Evolutionary conservation across 2,113 vertebrate species (phyloP).

Genomic region (Cebidichthys violaceus): DNA sequence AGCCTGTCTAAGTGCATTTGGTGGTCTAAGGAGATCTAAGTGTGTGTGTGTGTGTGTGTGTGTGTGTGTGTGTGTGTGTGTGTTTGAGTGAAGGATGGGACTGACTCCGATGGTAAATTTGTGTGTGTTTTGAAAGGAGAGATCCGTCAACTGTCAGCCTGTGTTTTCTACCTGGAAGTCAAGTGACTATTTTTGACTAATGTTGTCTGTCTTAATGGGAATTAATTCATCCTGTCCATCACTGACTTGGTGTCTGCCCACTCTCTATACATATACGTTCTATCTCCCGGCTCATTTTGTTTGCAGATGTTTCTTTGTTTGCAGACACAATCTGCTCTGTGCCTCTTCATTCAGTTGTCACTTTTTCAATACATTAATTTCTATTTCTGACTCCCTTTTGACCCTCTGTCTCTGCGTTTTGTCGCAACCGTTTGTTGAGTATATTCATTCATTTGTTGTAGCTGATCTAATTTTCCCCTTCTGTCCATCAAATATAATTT

Average conservation of each 20-base stretch:
- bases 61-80: not conserved
- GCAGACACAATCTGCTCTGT: conserved; percentile 3
- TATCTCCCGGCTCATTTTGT: conserved; percentile 24
- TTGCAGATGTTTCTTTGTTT: conserved; percentile 8
- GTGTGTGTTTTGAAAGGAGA: conserved; percentile 50
- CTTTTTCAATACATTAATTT: conserved; percentile 40
- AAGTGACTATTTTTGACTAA: conserved; percentile 59
- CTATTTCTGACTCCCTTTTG: conserved; percentile 6
- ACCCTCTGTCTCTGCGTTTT: conserved; percentile 1
- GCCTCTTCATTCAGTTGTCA: conserved; percentile 28
- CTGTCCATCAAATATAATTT: conserved; percentile 11
- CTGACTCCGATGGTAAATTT: conserved; percentile 33
- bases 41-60: conserved; percentile 9
- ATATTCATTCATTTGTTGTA: conserved; percentile 8
- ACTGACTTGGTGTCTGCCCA: conserved; percentile 15
- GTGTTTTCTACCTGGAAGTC: conserved; percentile 51
- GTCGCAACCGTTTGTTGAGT: not conserved
- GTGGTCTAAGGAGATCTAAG: conserved; percentile 28
- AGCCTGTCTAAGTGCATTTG: conserved; percentile 43
- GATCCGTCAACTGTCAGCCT: conserved; percentile 57
- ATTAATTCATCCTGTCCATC: conserved; percentile 44
- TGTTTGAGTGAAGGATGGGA: not conserved
- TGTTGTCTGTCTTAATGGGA: conserved; percentile 39
- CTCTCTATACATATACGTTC: conserved; percentile 13
- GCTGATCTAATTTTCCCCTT: conserved; percentile 19